Evolutionary conservation across 2,113 vertebrate species (phyloP).

Genomic region (Macrotis lagotis): DNA sequence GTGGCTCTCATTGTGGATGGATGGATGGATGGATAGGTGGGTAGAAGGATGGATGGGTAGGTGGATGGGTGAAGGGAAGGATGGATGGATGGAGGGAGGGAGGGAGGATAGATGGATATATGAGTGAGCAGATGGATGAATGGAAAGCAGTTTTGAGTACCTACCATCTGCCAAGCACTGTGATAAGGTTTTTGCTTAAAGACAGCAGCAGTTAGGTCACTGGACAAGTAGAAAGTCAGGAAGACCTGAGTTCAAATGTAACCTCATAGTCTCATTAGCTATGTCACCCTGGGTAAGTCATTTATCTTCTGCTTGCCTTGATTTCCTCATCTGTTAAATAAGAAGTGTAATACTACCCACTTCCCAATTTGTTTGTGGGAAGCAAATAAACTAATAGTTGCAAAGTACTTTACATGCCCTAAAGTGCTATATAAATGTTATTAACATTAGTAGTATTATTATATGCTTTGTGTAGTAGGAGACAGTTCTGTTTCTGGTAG

Average conservation of each 20-base stretch:
- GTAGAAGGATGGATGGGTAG: no score
- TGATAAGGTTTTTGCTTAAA: not conserved
- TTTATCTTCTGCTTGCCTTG: not conserved
- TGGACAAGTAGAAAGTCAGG: not conserved
- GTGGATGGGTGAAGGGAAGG: no score
- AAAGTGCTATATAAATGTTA: not conserved
- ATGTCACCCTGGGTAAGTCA: not conserved
- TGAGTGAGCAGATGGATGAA: not conserved
- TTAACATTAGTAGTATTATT: no score
- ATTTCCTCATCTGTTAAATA: not conserved
- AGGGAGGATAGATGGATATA: not conserved
- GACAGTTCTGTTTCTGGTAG: not conserved
- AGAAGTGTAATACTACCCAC: not conserved
- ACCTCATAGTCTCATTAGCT: not conserved
- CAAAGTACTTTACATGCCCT: not conserved
- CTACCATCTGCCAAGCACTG: not conserved
- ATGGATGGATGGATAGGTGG: not conserved
- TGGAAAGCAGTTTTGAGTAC: not conserved
- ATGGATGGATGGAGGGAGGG: not conserved
- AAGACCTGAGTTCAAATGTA: not conserved
- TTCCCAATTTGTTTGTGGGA: not conserved
- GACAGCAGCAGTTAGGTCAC: not conserved
- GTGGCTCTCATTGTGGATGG: no score
- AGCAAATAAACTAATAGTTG: not conserved
- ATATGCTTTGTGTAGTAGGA: not conserved